These are phyloP conservation scores for Paratilapia polleni DNA, from an alignment of 2,113 vertebrate species.

Conservation along the genomic window DNA sequence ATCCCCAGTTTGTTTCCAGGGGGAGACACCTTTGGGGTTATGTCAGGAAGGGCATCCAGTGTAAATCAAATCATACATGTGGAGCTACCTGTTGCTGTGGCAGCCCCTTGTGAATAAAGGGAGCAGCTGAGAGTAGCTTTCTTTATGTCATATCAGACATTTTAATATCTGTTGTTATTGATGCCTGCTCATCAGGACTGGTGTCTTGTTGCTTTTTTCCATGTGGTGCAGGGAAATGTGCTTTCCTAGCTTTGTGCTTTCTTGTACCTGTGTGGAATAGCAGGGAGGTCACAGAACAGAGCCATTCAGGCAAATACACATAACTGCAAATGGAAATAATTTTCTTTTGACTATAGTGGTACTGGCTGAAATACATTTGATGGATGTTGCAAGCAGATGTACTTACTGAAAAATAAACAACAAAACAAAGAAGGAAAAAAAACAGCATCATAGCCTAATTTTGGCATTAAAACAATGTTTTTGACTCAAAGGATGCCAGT, in stretches of 20 bases:
- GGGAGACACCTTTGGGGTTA: too few species aligned
- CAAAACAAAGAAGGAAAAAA: too few species aligned
- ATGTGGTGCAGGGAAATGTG: neutral
- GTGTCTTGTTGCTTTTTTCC: neutral
- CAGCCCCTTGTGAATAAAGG: too few species aligned
- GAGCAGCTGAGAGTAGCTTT: too few species aligned
- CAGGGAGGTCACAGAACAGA: neutral
- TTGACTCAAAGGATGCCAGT: constrained; percentile 12
- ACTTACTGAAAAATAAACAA: neutral
- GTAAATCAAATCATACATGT: too few species aligned
- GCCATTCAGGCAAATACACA: neutral
- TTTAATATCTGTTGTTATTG: neutral
- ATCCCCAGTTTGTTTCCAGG: too few species aligned
- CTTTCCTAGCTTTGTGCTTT: neutral
- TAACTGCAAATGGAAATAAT: neutral
- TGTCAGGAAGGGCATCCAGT: too few species aligned
- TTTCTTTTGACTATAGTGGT: neutral
- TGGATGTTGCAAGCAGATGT: neutral
- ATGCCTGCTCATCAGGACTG: neutral
- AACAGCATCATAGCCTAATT: neutral
- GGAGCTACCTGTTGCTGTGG: too few species aligned
- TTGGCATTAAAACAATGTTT: constrained; percentile 6
- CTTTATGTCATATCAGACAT: too few species aligned
- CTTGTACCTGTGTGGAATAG: neutral
- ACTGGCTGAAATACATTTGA: neutral